Base-by-base conservation (phyloP, 37 sponge, comb jelly and placozoan species). In the Eunapius fragilis region DNA sequence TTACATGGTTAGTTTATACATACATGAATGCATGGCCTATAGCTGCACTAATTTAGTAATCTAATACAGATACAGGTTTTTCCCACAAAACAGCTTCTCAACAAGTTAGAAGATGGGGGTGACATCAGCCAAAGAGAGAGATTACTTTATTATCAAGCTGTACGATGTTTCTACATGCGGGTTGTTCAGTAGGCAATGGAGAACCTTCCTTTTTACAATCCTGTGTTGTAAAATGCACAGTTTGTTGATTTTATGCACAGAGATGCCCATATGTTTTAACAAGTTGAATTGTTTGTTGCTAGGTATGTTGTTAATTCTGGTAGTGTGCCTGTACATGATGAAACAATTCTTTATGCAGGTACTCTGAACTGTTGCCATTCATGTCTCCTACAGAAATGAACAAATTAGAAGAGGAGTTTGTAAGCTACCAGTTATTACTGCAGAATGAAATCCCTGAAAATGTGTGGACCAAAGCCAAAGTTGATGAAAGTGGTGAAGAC, bases 281-380 rank as follows among this genome's bases (percentile, higher is more conserved):
- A 87, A 81, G 87, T 87, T 26, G 76, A 47, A 50, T 87, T 41
- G 30, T 87, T 87, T 71, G 87, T 70, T 33, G 24, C 68, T 7
- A 69, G 81, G 41, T 41, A 41, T 9, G 41, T 41, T n/a, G n/a
- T n/a, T n/a, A n/a, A n/a, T n/a, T n/a, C n/a, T n/a, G n/a, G n/a
- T n/a, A n/a, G n/a, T n/a, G n/a, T n/a, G n/a, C n/a, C n/a, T n/a
- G n/a, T n/a, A n/a, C n/a, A n/a, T n/a, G 41, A 41, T 9, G 3
- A 41, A 41, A 41, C 41, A 41, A 41, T 41, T 6, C 41, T 41
- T 41, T 41, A 41, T 6, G 6, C 41, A 3, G 3, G 32, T 68
- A 25, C 38, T 35, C 27, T 30, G 67, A 76, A 58, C 24, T n/a
- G 17, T 58, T 85, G 49, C 38, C 68, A 74, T 49, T 38, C 36